Conservation (phyloP, 2,113 vertebrate genomes). For the Halichoeres trimaculatus region DNA sequence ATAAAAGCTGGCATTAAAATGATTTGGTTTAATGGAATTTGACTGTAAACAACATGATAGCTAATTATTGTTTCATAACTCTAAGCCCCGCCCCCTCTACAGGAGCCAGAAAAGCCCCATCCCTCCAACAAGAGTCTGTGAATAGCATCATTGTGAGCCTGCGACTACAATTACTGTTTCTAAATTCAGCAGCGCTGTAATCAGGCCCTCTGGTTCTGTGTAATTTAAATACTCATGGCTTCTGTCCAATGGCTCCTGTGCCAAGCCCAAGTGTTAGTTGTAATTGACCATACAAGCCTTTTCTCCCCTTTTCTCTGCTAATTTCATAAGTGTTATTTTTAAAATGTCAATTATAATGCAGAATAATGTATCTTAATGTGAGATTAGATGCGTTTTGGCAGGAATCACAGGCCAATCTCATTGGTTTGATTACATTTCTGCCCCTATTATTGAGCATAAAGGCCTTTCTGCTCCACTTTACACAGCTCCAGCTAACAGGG, state of each 20-base stretch:
- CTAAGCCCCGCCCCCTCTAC: conserved; percentile 28
- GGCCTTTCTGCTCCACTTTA: conserved; percentile 44
- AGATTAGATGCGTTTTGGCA: conserved; percentile 77
- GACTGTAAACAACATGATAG: conserved; percentile 27
- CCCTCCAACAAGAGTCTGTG: conserved; percentile 58
- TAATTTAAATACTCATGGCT: conserved; percentile 79
- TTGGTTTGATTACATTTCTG: conserved; percentile 70
- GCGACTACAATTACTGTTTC: conserved; percentile 67
- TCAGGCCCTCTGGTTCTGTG: conserved; percentile 77
- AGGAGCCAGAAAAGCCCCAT: conserved; percentile 42
- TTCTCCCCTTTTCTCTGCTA: conserved; percentile 77
- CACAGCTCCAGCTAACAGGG: conserved; percentile 26
- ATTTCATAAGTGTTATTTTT: conserved; percentile 82
- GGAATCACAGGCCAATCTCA: conserved; percentile 63
- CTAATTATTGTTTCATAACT: conserved; percentile 53
- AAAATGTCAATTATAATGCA: conserved; percentile 76
- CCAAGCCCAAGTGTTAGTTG: conserved; percentile 77
- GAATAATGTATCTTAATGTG: conserved; percentile 77
- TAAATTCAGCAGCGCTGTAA: conserved; percentile 76
- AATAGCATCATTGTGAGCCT: conserved; percentile 69
- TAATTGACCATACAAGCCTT: conserved; percentile 81
- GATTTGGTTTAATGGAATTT: background rate
- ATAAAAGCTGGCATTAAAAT: background rate
- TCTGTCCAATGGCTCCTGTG: conserved; percentile 76
- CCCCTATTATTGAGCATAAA: conserved; percentile 49